Evolutionary conservation across 1,140 invertebrate genomes (phyloP), one percentile per base, ranked within the genome.

Genomic region (Lepidostoma basale): DNA sequence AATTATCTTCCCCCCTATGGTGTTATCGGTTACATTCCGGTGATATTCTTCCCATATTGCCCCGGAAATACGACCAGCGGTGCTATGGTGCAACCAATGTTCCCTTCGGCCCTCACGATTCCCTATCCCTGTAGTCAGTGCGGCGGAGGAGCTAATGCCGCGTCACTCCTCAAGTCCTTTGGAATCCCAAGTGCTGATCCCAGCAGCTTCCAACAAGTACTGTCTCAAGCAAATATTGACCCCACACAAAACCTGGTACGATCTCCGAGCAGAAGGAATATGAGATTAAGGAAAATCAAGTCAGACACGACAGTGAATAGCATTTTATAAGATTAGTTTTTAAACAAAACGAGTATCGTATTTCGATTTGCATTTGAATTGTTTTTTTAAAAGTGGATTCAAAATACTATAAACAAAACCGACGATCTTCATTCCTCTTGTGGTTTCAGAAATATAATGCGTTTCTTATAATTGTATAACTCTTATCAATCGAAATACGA

Each of bases 41-140:
- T 87, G 20, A 80, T 87, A 12, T 86, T 87, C 62, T 80, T 85
- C 74, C 86, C 86, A 12, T 84, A 85, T 60, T 85, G 83, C 69
- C 78, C 80, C 0, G 78, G 77, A 12, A 76, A 75, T 28, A 65
- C 75, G 4, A 72, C 74, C 1, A 75, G 77, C 25, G 70, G 73
- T 10, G 67, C 76, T 36, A 75, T 73, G 60, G 74, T 82, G 49
- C 75, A 77, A 67, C 74, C 76, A 16, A 78, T 81, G 62, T 84
- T 83, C 67, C 82, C 82, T 3, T 70, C 76, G 9, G 81, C 81
- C 2, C 74, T 77, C 20, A 70, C 79, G 16, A 77, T 84, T 1
- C 67, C 67, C 12, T 72, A 74, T 44, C 73, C 65, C 3, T 68
- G 62, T 20, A 62, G 63, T 23, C 74, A 74, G 49, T 70, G 67